Base-by-base conservation (phyloP, 2,113 vertebrate species). In the Neofelis nebulosa region DNA sequence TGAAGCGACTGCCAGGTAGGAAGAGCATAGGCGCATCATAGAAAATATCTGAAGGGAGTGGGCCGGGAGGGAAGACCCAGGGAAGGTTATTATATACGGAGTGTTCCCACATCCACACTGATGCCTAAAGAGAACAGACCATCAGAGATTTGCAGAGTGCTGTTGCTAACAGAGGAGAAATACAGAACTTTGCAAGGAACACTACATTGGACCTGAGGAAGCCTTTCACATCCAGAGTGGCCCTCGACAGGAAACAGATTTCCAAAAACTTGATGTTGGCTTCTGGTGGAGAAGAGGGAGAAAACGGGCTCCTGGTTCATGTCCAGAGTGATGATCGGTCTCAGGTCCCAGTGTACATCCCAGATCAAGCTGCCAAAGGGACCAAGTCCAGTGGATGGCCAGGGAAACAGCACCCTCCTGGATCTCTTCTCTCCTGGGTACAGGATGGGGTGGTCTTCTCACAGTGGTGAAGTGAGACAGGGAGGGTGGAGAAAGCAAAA, bases 401-500 rank as follows among this genome's bases (percentile, higher is more conserved):
- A 97, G 95, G 94, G 95, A 94, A 71, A 38, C 74, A 83, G 84
- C 79, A 57, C 80, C 95, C 0, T 0, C 55, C 80, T 97, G 90
- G 97, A 63, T 93, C 79, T 71, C 45, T n/a, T 78, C 90, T 93
- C 52, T 98, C 89, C 31, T 21, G 50, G 88, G 78, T 65, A 45
- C 38, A 73, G 89, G 94, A 52, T 61, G 73, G 71, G 23, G 27
- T 21, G 63, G 68, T 82, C 78, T 97, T 97, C 98, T 91, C 95
- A 94, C 68, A 82, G 81, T 36, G 96, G 93, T 86, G 85, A 78
- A 73, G 93, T 88, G 97, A 97, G 84, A 89, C 50, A n/a, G 92
- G 27, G 45, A 94, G 68, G 94, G 93, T 95, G 94, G 81, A 63
- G 68, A 98, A 97, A 88, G 68, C 6, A 84, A 98, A 98, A 94